phyloP scores from a whole-genome alignment of 2,888 invertebrate genomes.

The Atethmia centrago region DNA sequence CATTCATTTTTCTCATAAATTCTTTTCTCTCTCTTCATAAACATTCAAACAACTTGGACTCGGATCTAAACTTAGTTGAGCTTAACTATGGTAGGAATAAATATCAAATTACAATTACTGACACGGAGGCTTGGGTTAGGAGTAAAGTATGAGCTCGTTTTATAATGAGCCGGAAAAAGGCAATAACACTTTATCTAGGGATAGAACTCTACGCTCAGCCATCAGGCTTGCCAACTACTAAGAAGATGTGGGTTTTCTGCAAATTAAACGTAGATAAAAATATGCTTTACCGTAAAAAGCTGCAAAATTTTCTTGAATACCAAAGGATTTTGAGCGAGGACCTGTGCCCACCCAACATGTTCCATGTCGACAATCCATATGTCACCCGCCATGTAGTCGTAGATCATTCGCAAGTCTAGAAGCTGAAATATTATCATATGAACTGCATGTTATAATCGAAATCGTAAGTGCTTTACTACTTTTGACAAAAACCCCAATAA shows the following conservation, averaged over 20 bases:
- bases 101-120: background rate
- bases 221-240: too few relatives aligned
- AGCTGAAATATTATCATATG: conserved; percentile 17
- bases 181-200: background rate
- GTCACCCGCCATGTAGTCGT: conserved; percentile 46
- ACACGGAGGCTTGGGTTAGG: background rate
- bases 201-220: background rate
- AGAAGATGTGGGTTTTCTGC: background rate
- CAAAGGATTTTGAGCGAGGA: conserved; percentile 39
- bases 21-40: too few relatives aligned
- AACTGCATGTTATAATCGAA: background rate
- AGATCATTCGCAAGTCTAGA: conserved; percentile 29
- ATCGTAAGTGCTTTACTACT: background rate
- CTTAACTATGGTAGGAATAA: background rate
- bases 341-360: conserved; percentile 14
- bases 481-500: background rate
- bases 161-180: background rate
- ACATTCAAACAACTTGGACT: too few relatives aligned
- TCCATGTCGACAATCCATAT: conserved; percentile 39
- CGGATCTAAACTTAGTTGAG: background rate
- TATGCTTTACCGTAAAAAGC: conserved; percentile 35
- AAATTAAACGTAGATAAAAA: background rate
- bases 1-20: too few relatives aligned
- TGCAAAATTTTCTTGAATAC: background rate
- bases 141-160: background rate